A percentile compares a stretch with the other conserved stretches of the same genome.
Evolutionary conservation across 2,797 vertebrate species (phyloP).

Genomic region (Menidia menidia): DNA sequence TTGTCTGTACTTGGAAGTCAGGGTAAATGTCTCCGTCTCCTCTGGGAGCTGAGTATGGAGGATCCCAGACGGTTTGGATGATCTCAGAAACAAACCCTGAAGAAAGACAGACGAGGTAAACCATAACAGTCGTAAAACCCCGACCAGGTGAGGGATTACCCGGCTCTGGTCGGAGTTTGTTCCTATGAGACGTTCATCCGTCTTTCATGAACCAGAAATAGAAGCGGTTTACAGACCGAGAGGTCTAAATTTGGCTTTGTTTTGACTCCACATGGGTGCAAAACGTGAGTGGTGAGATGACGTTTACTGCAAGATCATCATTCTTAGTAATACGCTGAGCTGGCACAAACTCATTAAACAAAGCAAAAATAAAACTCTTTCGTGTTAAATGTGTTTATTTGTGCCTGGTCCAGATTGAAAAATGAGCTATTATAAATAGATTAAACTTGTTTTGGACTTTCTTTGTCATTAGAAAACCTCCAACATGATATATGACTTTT

Average conservation of each 20-base stretch:
- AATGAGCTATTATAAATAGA: no score
- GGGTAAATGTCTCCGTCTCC: conserved; percentile 8
- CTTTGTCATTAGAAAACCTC: not conserved
- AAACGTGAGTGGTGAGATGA: not conserved
- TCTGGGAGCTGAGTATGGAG: conserved; percentile 2
- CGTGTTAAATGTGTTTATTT: no score
- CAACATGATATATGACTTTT: not conserved
- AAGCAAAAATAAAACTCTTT: no score
- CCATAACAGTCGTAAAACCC: conserved; percentile 8
- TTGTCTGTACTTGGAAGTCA: no score
- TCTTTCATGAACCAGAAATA: not conserved
- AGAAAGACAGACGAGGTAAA: conserved; percentile 17
- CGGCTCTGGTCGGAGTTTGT: conserved; percentile 27
- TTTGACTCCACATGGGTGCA: not conserved
- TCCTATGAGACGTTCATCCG: conserved; percentile 9
- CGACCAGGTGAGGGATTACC: conserved; percentile 43
- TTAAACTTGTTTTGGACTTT: not conserved
- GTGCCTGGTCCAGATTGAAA: no score
- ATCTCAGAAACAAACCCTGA: conserved; percentile 3
- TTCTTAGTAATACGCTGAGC: no score
- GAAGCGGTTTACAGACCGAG: no score
- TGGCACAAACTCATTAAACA: no score
- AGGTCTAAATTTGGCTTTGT: not conserved
- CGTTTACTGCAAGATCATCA: not conserved
- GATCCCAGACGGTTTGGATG: conserved; percentile 30